Evolutionary conservation across 1,140 invertebrate genomes (phyloP).

Genomic region (Orius laevigatus): DNA sequence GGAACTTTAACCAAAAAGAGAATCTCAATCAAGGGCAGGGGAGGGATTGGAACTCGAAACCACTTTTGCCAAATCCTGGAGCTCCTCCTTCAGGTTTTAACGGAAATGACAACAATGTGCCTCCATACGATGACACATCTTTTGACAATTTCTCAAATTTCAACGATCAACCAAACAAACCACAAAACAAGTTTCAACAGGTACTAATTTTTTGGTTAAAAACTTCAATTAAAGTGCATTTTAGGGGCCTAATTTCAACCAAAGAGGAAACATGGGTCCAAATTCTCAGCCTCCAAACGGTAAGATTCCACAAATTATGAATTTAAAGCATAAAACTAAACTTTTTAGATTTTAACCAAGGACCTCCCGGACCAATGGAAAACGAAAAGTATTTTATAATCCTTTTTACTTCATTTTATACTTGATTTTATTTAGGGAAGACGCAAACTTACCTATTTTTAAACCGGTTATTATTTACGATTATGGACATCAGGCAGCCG

Average conservation of each 20-base stretch:
- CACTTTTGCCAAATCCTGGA: neutral
- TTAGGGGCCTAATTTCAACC: no score
- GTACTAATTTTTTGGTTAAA: no score
- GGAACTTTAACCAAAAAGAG: no score
- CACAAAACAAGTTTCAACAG: no score
- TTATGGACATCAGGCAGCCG: conserved; percentile 13
- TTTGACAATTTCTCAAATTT: neutral
- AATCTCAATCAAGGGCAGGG: no score
- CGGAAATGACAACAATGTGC: neutral
- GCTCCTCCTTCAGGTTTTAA: neutral
- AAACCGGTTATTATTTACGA: conserved; percentile 11
- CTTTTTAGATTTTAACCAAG: neutral
- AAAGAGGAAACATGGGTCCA: neutral
- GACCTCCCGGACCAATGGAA: neutral
- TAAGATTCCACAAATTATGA: neutral
- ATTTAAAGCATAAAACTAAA: neutral
- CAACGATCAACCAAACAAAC: neutral
- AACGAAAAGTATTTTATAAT: neutral
- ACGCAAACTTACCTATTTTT: neutral
- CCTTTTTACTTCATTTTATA: neutral
- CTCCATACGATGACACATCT: neutral
- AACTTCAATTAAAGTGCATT: no score
- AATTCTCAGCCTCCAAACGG: neutral
- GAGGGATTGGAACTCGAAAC: neutral
- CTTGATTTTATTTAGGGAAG: neutral